A percentile compares a stretch with the other conserved stretches of the same genome.
Evolutionary conservation across 2,113 vertebrate species (phyloP).

Genomic region (Coreoperca whiteheadi): DNA sequence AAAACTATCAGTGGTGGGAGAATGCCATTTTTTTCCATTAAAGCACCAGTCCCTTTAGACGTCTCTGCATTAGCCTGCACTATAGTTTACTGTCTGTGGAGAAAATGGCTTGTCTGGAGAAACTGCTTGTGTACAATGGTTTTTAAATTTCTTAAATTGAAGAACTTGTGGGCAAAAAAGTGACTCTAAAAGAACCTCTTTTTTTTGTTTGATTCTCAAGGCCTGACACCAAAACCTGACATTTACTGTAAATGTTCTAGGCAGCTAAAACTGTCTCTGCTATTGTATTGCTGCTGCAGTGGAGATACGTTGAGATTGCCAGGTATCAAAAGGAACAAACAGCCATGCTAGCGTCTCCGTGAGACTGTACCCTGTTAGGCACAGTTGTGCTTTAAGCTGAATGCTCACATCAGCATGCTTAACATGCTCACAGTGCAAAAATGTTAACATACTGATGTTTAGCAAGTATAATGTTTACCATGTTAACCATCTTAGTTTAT

Average conservation of each 20-base stretch:
- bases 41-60: background rate
- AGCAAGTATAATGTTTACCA: background rate
- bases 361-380: background rate
- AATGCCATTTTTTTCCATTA: background rate
- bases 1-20: background rate
- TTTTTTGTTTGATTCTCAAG: background rate
- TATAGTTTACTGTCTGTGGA: background rate
- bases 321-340: background rate
- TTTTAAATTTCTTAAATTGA: background rate
- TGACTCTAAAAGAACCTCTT: background rate
- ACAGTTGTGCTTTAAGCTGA: too few relatives aligned
- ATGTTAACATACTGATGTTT: background rate
- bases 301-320: background rate
- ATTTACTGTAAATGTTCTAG: background rate
- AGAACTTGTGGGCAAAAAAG: background rate
- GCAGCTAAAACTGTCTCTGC: background rate
- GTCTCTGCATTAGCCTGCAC: background rate
- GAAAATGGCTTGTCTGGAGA: background rate
- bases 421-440: too few relatives aligned
- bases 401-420: too few relatives aligned
- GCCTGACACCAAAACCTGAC: background rate
- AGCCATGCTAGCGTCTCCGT: background rate
- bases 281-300: background rate
- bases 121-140: background rate
- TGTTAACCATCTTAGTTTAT: background rate